Evolutionary conservation across 2,888 invertebrate species (phyloP), one percentile per base, ranked within the genome.

Genomic region (Eurois occulta): DNA sequence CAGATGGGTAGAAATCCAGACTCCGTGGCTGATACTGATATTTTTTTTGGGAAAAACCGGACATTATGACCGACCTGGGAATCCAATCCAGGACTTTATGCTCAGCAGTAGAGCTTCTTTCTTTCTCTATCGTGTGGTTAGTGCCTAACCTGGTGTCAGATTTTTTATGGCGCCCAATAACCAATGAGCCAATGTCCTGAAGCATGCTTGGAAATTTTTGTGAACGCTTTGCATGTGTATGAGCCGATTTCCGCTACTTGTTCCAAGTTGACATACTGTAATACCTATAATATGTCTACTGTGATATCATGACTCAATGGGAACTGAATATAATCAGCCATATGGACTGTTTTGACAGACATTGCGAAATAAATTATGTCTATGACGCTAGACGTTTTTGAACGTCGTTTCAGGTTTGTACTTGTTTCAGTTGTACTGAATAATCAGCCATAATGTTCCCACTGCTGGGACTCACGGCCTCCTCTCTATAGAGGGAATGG

Each of bases 271-370:
- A 65, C 8, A 1, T 5, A 65, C 65, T 65, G 41, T 5, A 5
- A n/a, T 10, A 65, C 8, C 2, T 41, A 18, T 18, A 32, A 18
- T 7, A 65, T 18, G 65, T 41, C 0, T n/a, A n/a, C 65, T 16
- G 41, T 65, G 18, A 11, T 67, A 58, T 60, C 43, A 35, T 88
- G 87, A 88, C 70, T 88, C 89, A 88, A 65, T 88, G 88, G 73
- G 88, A 87, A 89, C 86, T 65, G 43, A 84, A 88, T 85, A 84
- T 76, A 75, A 81, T 75, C 62, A 70, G 65, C 78, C 89, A 86
- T 81, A 82, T 85, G 88, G 73, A 75, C 70, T 80, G 69, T 78
- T 85, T 82, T 78, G 77, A 81, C 69, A 79, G 77, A 70, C 80
- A 79, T 81, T 87, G 89, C 70, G 68, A 85, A 82, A 84, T 75